These are phyloP conservation scores for Myotis planiceps DNA, from an alignment of 2,797 vertebrate genomes.

Conservation along the genomic window DNA sequence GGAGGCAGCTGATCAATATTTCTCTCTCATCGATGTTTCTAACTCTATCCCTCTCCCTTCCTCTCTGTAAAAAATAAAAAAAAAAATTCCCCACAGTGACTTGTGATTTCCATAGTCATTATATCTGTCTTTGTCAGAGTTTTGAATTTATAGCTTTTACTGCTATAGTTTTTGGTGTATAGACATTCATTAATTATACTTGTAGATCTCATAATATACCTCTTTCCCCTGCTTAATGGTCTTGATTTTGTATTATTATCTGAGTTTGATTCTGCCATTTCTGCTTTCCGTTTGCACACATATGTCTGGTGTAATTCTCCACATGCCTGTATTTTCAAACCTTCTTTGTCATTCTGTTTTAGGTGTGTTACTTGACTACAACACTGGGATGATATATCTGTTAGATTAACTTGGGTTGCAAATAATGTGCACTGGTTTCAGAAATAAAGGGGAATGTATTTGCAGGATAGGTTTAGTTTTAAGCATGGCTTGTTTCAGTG, in stretches of 20 bases:
- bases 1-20: no score
- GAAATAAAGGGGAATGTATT: not conserved
- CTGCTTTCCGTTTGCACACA: slow-evolving; percentile 12
- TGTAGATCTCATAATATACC: not conserved
- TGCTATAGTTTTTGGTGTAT: not conserved
- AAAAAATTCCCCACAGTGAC: not conserved
- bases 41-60: no score
- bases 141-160: not conserved
- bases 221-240: not conserved
- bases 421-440: not conserved
- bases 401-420: slow-evolving; percentile 22
- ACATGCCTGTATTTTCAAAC: slow-evolving; percentile 10
- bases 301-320: slow-evolving; percentile 24
- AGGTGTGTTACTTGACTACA: not conserved
- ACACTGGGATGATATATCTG: not conserved
- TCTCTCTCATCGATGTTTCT: no score
- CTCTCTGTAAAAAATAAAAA: no score
- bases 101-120: not conserved
- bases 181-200: not conserved
- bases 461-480: not conserved
- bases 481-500: not conserved
- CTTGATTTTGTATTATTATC: not conserved
- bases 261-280: not conserved
- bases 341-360: not conserved
- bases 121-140: not conserved